phyloP scores from a whole-genome alignment of 2,113 vertebrate species.

The Gambusia holbrooki region DNA sequence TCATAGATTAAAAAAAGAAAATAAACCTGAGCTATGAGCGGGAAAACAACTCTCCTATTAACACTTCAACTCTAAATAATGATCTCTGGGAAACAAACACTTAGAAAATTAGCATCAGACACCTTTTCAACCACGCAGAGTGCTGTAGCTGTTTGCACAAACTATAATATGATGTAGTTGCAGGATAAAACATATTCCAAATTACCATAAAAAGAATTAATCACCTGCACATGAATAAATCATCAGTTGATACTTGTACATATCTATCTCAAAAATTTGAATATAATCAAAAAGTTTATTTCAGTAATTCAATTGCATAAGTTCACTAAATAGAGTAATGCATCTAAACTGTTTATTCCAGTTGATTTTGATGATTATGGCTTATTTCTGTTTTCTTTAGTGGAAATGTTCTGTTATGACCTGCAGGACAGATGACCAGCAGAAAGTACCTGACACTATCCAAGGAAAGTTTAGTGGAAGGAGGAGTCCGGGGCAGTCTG shows the following conservation, averaged over 20 bases:
- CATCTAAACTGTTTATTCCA: background rate
- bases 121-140: constrained; percentile 12
- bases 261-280: background rate
- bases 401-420: no score
- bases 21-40: constrained; percentile 15
- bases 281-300: no score
- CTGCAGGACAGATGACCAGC: no score
- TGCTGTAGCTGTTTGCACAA: constrained; percentile 1
- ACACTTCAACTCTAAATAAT: constrained; percentile 40
- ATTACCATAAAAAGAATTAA: background rate
- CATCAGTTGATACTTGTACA: background rate
- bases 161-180: background rate
- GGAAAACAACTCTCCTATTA: constrained; percentile 50
- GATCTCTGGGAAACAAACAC: constrained; percentile 51
- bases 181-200: background rate
- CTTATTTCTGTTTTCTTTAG: background rate
- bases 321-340: background rate
- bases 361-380: no score
- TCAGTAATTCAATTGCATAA: no score
- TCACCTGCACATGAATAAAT: background rate
- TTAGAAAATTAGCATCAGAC: constrained; percentile 28
- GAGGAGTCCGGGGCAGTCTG: background rate
- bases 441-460: no score
- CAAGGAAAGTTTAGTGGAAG: background rate
- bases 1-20: background rate